Conservation (phyloP, 2,113 vertebrate genomes). For the Heteronetta atricapilla region DNA sequence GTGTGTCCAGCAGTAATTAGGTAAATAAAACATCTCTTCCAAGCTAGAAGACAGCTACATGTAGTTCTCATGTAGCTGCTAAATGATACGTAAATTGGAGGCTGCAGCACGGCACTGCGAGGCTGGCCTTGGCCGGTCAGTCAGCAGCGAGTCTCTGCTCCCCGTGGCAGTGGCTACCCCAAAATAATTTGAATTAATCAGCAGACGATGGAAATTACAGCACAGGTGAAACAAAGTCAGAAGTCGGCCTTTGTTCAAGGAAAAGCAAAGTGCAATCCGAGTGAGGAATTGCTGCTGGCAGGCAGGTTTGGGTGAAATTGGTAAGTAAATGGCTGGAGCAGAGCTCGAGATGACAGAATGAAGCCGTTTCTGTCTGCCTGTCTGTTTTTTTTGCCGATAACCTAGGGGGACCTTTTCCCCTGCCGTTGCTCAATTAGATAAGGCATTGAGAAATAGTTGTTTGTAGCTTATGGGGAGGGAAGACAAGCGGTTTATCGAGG, state of each 20-base stretch:
- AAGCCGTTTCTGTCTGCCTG: background rate
- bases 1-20: background rate
- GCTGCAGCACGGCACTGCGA: background rate
- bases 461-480: background rate
- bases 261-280: background rate
- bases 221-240: background rate
- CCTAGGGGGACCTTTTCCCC: background rate
- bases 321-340: background rate
- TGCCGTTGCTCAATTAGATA: background rate
- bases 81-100: accelerated
- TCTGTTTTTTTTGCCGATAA: background rate
- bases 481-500: background rate
- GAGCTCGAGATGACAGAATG: background rate
- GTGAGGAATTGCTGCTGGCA: background rate
- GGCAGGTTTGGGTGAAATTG: background rate
- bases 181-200: background rate
- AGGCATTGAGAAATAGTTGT: background rate
- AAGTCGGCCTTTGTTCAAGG: background rate
- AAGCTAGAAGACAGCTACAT: background rate
- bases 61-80: background rate
- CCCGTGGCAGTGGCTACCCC: background rate
- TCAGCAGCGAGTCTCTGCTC: background rate
- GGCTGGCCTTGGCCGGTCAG: background rate
- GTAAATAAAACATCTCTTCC: background rate
- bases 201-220: background rate